Conservation (phyloP, 2,113 vertebrate species). For the Semicossyphus pulcher region DNA sequence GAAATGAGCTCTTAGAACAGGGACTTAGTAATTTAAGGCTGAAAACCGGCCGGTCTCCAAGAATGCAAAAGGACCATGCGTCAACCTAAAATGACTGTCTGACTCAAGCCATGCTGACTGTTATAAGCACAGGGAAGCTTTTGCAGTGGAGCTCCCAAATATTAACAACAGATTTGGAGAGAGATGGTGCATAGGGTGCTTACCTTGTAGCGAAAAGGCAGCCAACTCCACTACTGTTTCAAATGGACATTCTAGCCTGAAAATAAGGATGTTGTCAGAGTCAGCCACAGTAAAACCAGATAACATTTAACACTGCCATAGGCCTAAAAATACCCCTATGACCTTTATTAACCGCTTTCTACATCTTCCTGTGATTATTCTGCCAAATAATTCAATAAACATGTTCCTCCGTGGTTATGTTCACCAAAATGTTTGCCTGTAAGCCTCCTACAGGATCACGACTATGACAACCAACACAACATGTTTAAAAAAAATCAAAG, state of each 20-base stretch:
- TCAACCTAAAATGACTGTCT: neutral
- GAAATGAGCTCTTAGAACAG: neutral
- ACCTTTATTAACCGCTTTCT: neutral
- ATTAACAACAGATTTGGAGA: neutral
- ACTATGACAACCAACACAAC: neutral
- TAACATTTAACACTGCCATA: neutral
- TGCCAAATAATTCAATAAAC: too few relatives aligned
- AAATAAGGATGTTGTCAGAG: slow-evolving; percentile 18
- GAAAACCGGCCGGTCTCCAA: too few relatives aligned
- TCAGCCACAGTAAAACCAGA: neutral
- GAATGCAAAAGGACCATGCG: too few relatives aligned
- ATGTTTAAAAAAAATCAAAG: neutral
- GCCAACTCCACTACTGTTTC: slow-evolving; percentile 93
- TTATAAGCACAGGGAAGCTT: too few relatives aligned
- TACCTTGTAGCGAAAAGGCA: slow-evolving; percentile 95
- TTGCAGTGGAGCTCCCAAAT: too few relatives aligned
- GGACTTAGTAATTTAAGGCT: neutral
- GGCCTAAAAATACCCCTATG: neutral
- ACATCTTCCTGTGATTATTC: neutral
- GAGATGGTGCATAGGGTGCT: slow-evolving; percentile 55
- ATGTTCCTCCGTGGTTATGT: neutral
- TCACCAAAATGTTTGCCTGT: slow-evolving; percentile 17
- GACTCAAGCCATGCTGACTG: too few relatives aligned
- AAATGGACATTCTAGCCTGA: slow-evolving; percentile 94
- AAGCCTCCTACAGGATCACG: neutral